phyloP scores from a whole-genome alignment of 2,888 invertebrate species.

The Coecobrya sp. region DNA sequence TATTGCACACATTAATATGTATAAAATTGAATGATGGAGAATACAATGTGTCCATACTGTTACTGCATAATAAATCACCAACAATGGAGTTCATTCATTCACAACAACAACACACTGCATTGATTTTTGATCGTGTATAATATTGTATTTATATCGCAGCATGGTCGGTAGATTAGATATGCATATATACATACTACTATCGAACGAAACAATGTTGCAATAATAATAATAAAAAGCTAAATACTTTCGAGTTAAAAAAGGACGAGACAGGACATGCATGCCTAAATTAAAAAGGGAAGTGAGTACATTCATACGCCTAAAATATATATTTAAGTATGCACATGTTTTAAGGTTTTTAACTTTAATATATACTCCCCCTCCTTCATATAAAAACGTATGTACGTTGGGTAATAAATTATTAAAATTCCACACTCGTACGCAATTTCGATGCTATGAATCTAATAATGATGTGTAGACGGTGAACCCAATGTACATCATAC shows the following conservation, averaged over 20 bases:
- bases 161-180: not conserved
- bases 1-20: constrained; percentile 40
- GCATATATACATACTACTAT: not conserved
- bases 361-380: constrained; percentile 37
- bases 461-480: not conserved
- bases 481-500: no score
- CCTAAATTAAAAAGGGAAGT: constrained; percentile 57
- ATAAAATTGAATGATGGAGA: constrained; percentile 28
- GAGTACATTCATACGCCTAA: not conserved
- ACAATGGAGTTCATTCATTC: constrained; percentile 50
- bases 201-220: not conserved
- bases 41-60: constrained; percentile 16
- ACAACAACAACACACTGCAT: constrained; percentile 24
- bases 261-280: not conserved
- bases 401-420: constrained; percentile 75
- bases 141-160: no score
- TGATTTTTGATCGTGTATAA: constrained; percentile 44
- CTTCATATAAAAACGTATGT: constrained; percentile 46
- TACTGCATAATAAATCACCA: constrained; percentile 53
- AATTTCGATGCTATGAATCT: constrained; percentile 1
- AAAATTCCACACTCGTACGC: constrained; percentile 83
- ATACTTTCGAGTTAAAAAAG: not conserved
- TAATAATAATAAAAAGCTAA: not conserved
- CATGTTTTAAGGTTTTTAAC: not conserved
- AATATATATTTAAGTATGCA: no score